Percentiles rank a stretch among this genome's conserved stretches.
Evolutionary conservation across 2,797 vertebrate genomes (phyloP).

Genomic region (Diceros bicornis): DNA sequence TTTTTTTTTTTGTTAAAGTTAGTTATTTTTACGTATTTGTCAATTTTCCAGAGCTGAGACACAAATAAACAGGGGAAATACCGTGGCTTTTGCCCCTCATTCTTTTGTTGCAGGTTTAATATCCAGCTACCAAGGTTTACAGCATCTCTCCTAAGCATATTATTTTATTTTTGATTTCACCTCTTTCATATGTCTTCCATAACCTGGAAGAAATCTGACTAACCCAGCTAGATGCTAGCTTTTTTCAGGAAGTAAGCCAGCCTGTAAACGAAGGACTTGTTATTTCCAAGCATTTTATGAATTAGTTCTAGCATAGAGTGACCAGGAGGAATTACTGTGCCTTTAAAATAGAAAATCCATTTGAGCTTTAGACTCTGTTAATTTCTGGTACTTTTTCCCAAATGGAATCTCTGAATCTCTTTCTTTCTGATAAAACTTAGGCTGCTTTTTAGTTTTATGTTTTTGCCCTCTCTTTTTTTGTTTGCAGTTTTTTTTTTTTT

Average conservation of each 20-base stretch:
- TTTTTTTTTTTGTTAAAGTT: background rate
- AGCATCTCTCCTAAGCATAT: background rate
- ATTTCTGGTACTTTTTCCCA: background rate
- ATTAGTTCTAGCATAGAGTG: background rate
- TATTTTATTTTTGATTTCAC: background rate
- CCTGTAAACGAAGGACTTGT: background rate
- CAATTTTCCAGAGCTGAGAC: background rate
- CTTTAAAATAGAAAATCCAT: slow-evolving; percentile 27
- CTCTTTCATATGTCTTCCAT: background rate
- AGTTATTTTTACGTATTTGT: background rate
- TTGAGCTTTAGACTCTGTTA: background rate
- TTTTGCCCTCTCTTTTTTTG: no score
- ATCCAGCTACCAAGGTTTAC: background rate
- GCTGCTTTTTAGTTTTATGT: background rate
- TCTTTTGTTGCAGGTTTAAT: background rate
- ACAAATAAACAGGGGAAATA: background rate
- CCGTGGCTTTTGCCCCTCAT: background rate
- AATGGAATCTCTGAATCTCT: background rate
- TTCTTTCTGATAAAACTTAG: background rate
- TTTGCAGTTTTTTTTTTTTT: background rate
- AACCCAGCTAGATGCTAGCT: background rate
- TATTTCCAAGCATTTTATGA: slow-evolving; percentile 24
- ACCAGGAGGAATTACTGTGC: background rate
- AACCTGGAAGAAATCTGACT: background rate
- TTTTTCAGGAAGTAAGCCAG: background rate